phyloP scores from a whole-genome alignment of 2,797 vertebrate genomes.

The Myiotriccus ornatus region DNA sequence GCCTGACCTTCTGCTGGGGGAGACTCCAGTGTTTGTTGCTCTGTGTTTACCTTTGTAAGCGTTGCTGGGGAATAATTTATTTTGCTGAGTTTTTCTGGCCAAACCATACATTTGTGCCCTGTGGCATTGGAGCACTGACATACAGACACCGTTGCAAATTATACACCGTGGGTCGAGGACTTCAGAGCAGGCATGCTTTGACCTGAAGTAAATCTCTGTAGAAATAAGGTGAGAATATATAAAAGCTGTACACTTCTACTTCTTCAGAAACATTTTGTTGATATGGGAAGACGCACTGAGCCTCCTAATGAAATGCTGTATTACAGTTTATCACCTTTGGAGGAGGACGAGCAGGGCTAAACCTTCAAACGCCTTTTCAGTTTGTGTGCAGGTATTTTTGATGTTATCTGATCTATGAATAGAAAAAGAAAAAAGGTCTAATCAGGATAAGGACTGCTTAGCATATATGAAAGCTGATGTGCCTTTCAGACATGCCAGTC shows the following conservation, averaged over 20 bases:
- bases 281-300: not conserved
- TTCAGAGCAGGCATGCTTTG: not conserved
- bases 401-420: slow-evolving; percentile 43
- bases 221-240: not conserved
- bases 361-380: slow-evolving; percentile 28
- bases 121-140: not conserved
- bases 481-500: slow-evolving; percentile 28
- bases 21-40: not conserved
- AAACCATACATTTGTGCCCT: not conserved
- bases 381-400: slow-evolving; percentile 24
- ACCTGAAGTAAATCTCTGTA: slow-evolving; percentile 22
- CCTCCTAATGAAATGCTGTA: not conserved
- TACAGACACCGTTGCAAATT: not conserved
- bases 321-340: not conserved
- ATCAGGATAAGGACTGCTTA: slow-evolving; percentile 45
- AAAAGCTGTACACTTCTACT: not conserved
- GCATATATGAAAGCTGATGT: slow-evolving; percentile 46
- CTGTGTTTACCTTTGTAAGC: not conserved
- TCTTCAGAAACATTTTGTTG: not conserved
- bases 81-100: slow-evolving; percentile 1
- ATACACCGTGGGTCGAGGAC: not conserved
- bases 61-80: not conserved
- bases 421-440: not conserved
- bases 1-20: not conserved
- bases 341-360: not conserved